Conservation (phyloP, 2,888 invertebrate genomes). For the Diaprepes abbreviatus region DNA sequence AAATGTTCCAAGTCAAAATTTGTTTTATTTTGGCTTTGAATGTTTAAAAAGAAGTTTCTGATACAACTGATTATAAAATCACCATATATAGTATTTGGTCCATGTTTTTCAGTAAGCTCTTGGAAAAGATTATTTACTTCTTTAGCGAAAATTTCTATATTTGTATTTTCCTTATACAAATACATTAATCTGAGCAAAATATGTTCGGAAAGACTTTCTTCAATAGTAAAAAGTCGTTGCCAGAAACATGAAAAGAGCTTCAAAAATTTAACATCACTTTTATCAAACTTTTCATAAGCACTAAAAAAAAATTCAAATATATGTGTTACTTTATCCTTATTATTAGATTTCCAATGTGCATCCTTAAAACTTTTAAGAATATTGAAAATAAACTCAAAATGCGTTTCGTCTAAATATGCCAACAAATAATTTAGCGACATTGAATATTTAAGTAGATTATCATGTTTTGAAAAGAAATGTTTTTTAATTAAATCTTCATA, state of each 20-base stretch:
- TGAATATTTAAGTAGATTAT: neutral
- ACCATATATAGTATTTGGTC: neutral
- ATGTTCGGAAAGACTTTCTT: slow-evolving; percentile 23
- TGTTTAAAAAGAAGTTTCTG: neutral
- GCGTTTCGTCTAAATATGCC: neutral
- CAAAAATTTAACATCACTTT: slow-evolving; percentile 1
- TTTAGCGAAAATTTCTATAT: slow-evolving; percentile 1
- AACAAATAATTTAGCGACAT: slow-evolving; percentile 16
- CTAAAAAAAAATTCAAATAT: slow-evolving; percentile 18
- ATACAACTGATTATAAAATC: slow-evolving; percentile 8
- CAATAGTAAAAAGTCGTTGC: slow-evolving; percentile 12
- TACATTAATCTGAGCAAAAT: slow-evolving; percentile 6
- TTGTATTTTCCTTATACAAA: neutral
- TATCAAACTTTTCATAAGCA: neutral
- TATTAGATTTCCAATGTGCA: neutral
- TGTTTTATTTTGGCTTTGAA: neutral
- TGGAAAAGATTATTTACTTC: neutral
- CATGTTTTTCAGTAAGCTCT: slow-evolving; percentile 1
- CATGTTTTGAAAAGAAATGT: slow-evolving; percentile 13
- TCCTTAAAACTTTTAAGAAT: slow-evolving; percentile 11
- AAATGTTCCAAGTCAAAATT: neutral
- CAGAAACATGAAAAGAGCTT: slow-evolving; percentile 10
- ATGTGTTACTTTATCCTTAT: too few relatives aligned
- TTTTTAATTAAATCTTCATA: slow-evolving; percentile 3
- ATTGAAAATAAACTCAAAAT: slow-evolving; percentile 18